A percentile compares a stretch with the other conserved stretches of the same genome.
These are phyloP conservation scores for Mystacides longicornis DNA, from an alignment of 2,888 invertebrate genomes.

Conservation along the genomic window DNA sequence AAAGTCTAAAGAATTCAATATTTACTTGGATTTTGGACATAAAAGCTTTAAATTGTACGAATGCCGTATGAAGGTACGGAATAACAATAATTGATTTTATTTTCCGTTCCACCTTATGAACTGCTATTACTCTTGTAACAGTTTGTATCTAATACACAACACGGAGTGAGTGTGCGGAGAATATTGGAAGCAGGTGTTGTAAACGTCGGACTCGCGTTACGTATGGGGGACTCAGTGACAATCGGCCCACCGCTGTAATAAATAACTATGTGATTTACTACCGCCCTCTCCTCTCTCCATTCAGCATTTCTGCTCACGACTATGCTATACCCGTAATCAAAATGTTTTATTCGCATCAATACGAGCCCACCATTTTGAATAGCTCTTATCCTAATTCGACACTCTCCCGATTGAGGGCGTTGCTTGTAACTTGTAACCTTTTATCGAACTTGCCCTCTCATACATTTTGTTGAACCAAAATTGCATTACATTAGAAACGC, in stretches of 20 bases:
- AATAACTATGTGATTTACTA: conserved; percentile 22
- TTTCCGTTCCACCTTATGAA: no score
- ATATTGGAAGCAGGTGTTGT: conserved; percentile 18
- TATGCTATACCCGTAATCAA: not conserved
- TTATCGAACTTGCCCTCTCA: not conserved
- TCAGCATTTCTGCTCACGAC: not conserved
- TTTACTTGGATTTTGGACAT: no score
- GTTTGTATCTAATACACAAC: no score
- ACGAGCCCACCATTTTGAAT: no score
- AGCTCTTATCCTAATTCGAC: not conserved
- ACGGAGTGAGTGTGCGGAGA: not conserved
- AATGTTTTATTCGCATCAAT: not conserved
- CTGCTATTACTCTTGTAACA: no score
- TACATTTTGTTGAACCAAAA: no score
- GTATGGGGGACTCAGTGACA: conserved; percentile 21
- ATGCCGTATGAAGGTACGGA: no score
- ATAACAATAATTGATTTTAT: no score
- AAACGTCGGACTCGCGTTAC: conserved; percentile 16
- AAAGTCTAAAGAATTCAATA: no score
- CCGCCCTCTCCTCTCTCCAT: conserved; percentile 4
- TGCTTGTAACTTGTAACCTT: not conserved
- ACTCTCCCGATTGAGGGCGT: not conserved
- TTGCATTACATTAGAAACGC: no score
- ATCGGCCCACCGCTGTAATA: conserved; percentile 19
- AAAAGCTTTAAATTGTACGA: no score